Evolutionary conservation across 2,888 invertebrate genomes (phyloP), one percentile per base, ranked within the genome.

Genomic region (Andrena minutula): DNA sequence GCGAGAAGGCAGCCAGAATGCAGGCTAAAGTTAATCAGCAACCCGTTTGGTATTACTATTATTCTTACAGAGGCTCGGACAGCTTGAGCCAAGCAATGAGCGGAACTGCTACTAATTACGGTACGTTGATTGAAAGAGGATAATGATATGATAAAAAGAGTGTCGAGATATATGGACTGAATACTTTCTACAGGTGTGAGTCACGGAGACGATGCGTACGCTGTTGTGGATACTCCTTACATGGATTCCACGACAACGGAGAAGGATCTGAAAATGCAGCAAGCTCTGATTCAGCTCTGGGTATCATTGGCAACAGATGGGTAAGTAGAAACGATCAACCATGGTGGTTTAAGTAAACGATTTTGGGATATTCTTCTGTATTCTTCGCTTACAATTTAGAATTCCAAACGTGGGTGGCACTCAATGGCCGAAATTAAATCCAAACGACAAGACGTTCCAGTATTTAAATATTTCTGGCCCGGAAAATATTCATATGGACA

Each of bases 31-130:
- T 94, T 56, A 95, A 95, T 0, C 94, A 94, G 16, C 95, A 95
- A 82, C 96, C 96, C 0, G 95, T 96, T 2, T 96, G 96, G 93
- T 94, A 95, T 78, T 97, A 96, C 91, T 94, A 95, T n/a, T 97
- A 96, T 91, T 93, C 95, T 4, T 96, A 95, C 93, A 95, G 95
- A 68, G 95, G 95, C 0, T 93, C 93, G n/a, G 90, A 92, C 75
- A 97, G 97, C 88, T 91, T 96, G 16, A 95, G 95, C 2, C 94
- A 95, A 69, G n/a, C 93, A 8, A 94, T 96, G 91, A 94, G 96
- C 0, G 88, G 92, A 0, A 95, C 95, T 10, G 93, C 93, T 0
- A 94, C 95, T 10, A 94, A 96, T 87, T 95, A 95, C 84, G 96
- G 96, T 96, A 91, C 90, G 90, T 86, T 30, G 60, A 26, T 64